These are phyloP conservation scores for Pristionchus pacificus DNA, from an alignment of 1,140 invertebrate genomes.

Conservation along the genomic window DNA sequence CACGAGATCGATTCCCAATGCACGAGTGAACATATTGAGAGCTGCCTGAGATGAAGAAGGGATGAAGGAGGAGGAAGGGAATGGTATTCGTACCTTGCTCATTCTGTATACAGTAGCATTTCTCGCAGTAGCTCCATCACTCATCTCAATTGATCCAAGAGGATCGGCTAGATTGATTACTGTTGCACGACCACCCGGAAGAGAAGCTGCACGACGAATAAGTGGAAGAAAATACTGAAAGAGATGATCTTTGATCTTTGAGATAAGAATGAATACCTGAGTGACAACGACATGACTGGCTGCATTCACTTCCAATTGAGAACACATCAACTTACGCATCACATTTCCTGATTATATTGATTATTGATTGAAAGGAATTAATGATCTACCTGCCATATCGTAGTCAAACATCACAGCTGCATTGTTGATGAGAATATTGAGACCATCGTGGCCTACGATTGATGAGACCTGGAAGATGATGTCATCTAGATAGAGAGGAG, in stretches of 20 bases:
- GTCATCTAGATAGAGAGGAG: not conserved
- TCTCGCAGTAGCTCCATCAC: not conserved
- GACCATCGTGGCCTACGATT: not conserved
- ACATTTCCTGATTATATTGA: not conserved
- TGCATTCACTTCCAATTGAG: not conserved
- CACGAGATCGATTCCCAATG: not conserved
- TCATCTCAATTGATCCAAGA: not conserved
- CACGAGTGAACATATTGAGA: not conserved
- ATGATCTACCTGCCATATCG: not conserved
- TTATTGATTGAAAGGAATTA: not conserved
- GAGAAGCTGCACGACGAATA: not conserved
- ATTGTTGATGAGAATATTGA: not conserved
- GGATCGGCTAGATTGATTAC: too few species aligned
- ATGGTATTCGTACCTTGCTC: not conserved
- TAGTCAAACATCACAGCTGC: not conserved
- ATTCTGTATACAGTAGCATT: not conserved
- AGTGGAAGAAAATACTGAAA: not conserved
- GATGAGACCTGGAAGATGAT: not conserved
- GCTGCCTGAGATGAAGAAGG: not conserved
- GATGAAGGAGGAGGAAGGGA: not conserved
- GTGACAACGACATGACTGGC: not conserved
- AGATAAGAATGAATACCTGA: not conserved
- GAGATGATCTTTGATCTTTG: not conserved
- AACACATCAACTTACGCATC: not conserved
- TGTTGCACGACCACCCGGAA: too few species aligned